A percentile compares a stretch with the other conserved stretches of the same genome.
Conservation (phyloP, 2,113 vertebrate species). For the Hydrochoerus hydrochaeris region DNA sequence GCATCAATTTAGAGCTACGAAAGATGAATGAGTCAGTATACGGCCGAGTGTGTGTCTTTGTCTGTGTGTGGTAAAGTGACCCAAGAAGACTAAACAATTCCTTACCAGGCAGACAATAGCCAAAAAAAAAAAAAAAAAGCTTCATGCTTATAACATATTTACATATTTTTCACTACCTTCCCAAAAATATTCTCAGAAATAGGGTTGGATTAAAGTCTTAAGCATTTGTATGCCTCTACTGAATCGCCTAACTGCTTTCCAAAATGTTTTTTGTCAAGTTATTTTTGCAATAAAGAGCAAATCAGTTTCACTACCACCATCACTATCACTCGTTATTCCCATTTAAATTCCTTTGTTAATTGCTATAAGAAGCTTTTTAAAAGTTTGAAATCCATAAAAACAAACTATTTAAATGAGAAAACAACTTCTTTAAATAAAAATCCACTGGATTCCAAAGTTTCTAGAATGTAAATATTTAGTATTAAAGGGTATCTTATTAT, state of each 20-base stretch:
- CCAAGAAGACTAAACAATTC: neutral
- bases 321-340: neutral
- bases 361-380: neutral
- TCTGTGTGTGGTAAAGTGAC: neutral
- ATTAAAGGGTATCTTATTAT: neutral
- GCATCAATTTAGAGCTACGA: neutral
- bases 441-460: neutral
- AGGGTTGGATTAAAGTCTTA: neutral
- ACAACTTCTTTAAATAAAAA: neutral
- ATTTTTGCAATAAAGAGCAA: conserved; percentile 29
- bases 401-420: neutral
- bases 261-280: neutral
- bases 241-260: neutral
- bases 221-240: neutral
- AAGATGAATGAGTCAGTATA: neutral
- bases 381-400: neutral
- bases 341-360: neutral
- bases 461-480: conserved; percentile 46
- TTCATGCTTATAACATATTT: neutral
- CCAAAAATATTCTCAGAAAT: conserved; percentile 29
- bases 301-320: neutral
- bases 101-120: neutral
- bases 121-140: neutral
- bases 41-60: neutral
- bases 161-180: neutral